Conservation (phyloP, 2,113 vertebrate species). For the Siphamia tubifer region DNA sequence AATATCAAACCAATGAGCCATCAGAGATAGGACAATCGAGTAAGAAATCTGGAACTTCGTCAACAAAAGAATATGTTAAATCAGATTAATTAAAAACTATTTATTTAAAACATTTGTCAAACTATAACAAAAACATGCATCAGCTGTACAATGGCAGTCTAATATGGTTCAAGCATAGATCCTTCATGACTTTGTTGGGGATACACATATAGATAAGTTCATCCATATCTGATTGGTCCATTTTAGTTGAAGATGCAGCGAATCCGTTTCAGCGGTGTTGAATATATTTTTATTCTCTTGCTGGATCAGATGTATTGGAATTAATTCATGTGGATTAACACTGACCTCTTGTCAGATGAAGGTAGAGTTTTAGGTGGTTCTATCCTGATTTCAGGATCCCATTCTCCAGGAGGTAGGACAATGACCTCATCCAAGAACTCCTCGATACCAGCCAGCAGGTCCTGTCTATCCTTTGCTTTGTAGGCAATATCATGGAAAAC, state of each 20-base stretch:
- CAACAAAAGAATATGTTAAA: not conserved
- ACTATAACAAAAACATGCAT: no score
- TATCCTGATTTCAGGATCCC: slow-evolving; percentile 97
- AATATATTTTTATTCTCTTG: not conserved
- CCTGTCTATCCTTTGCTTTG: slow-evolving; percentile 92
- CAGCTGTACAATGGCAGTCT: no score
- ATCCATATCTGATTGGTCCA: no score
- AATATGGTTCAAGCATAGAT: no score
- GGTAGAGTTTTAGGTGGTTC: slow-evolving; percentile 96
- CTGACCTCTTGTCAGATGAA: slow-evolving; percentile 95
- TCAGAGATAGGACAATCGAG: not conserved
- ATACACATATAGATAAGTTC: no score
- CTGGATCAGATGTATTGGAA: not conserved
- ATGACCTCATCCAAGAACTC: slow-evolving; percentile 98
- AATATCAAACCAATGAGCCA: not conserved
- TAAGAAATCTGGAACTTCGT: not conserved
- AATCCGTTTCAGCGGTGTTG: no score
- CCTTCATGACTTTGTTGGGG: no score
- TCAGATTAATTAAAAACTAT: not conserved
- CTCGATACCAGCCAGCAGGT: slow-evolving; percentile 95
- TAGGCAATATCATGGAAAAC: slow-evolving; percentile 99
- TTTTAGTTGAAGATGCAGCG: no score
- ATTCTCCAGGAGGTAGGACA: slow-evolving; percentile 95
- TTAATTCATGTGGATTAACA: not conserved
- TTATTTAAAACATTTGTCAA: not conserved